Evolutionary conservation across 2,888 invertebrate species (phyloP), one percentile per base, ranked within the genome.

Genomic region (Parascotia fuliginaria): DNA sequence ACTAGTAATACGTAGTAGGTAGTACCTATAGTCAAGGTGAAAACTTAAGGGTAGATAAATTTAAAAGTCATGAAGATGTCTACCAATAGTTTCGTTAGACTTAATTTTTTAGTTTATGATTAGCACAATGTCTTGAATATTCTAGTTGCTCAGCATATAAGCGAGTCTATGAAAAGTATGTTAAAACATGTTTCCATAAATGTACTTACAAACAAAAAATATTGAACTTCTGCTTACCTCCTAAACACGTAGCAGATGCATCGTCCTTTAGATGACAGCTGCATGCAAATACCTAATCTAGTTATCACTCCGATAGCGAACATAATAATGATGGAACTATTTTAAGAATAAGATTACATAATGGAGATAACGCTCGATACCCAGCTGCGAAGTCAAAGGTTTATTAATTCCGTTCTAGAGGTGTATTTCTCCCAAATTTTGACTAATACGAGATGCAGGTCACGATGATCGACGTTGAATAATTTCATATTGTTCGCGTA

Each of bases 381-480:
- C 19, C 5, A 7, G 7, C 3, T 28, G 11, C 28, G 5, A 28
- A 28, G 11, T 5, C 28, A 11, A 7, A 6, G 11, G 11, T 28
- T 11, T 28, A 11, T 28, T 3, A 11, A 11, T 3, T 11, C 11
- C 11, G 2, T 9, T 5, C 13, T 13, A 2, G 13, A 16, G 14
- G 22, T 32, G 44, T 44, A 24, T 45, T 32, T 60, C 19, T 13
- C 15, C 32, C 15, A 28, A 31, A 27, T 56, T 45, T 55, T 28
- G 14, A 28, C 37, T 44, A 31, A 38, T 55, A 43, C n/a, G 29
- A 12, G 13, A 60, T 49, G 44, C 49, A 38, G 32, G 22, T 55
- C 62, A 58, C 48, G 62, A 22, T 32, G 38, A 16, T 33, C 27
- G 51, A 38, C 43, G 63, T 33, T 47, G 37, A 62, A 62, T 42